Evolutionary conservation across 2,888 invertebrate genomes (phyloP).

Genomic region (Philonicus albiceps): DNA sequence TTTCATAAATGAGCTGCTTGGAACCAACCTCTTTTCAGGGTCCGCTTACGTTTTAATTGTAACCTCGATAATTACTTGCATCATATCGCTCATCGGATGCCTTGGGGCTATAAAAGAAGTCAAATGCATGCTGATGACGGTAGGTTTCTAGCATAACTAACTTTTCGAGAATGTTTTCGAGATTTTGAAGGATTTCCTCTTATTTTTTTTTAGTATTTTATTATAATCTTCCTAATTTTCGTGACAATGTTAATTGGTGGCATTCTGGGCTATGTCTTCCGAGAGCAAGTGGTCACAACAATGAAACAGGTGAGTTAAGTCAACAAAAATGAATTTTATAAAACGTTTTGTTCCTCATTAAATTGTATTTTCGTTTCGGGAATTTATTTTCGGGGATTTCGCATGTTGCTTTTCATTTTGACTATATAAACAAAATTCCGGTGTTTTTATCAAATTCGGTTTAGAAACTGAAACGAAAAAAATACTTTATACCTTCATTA

Average conservation of each 20-base stretch:
- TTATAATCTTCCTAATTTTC: slow-evolving; percentile 86
- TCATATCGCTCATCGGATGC: slow-evolving; percentile 90
- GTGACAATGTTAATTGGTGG: slow-evolving; percentile 91
- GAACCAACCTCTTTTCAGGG: slow-evolving; percentile 86
- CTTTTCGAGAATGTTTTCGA: not conserved
- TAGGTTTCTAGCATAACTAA: slow-evolving; percentile 64
- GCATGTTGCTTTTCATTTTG: not conserved
- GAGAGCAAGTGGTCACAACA: slow-evolving; percentile 79
- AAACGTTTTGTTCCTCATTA: not conserved
- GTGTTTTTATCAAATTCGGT: not conserved
- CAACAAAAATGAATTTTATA: not conserved
- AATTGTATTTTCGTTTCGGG: not conserved
- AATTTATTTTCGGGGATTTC: not conserved
- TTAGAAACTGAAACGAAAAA: not conserved
- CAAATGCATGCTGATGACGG: slow-evolving; percentile 90
- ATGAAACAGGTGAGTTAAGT: slow-evolving; percentile 68
- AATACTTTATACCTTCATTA: not conserved
- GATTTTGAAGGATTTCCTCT: slow-evolving; percentile 33
- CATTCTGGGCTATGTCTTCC: slow-evolving; percentile 88
- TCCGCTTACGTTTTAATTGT: slow-evolving; percentile 85
- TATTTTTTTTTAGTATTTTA: slow-evolving; percentile 79
- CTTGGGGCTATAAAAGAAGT: slow-evolving; percentile 94
- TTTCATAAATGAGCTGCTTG: slow-evolving; percentile 83
- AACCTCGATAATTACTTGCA: slow-evolving; percentile 80
- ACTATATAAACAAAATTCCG: not conserved